Percentiles rank a stretch among this genome's conserved stretches.
Conservation (phyloP, 2,888 invertebrate genomes). For the Stictocephala bisonia region DNA sequence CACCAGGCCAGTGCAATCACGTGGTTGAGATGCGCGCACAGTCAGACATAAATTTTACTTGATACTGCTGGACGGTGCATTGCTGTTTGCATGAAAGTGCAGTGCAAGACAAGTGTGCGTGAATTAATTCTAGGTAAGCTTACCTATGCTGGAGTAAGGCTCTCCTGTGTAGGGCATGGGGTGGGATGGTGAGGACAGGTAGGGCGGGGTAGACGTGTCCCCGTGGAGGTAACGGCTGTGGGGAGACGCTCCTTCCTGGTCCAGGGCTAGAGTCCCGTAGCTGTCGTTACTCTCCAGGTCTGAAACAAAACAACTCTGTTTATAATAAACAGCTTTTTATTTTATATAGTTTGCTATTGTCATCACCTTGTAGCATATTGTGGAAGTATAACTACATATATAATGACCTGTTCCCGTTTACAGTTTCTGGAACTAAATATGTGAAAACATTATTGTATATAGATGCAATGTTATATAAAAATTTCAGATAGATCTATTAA, state of each 20-base stretch:
- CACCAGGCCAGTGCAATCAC: too few species aligned
- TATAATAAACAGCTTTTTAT: not conserved
- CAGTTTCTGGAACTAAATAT: not conserved
- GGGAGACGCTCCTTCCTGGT: slow-evolving; percentile 79
- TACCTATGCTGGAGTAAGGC: slow-evolving; percentile 54
- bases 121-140: too few species aligned
- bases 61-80: too few species aligned
- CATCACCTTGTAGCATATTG: not conserved
- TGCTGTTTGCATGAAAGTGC: too few species aligned
- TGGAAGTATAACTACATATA: not conserved
- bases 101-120: too few species aligned
- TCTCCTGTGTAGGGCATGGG: slow-evolving; percentile 70
- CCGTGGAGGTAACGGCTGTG: slow-evolving; percentile 74
- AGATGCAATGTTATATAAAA: too few species aligned
- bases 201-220: slow-evolving; percentile 80
- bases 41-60: too few species aligned
- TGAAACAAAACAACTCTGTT: slow-evolving; percentile 65
- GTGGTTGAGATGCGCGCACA: too few species aligned
- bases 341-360: not conserved
- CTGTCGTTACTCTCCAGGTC: slow-evolving; percentile 89
- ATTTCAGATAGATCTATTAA: too few species aligned
- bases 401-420: too few species aligned
- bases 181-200: slow-evolving; percentile 77
- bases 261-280: slow-evolving; percentile 86
- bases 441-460: too few species aligned